Evolutionary conservation across 2,888 invertebrate species (phyloP).

Genomic region (Yponomeuta cagnagella): DNA sequence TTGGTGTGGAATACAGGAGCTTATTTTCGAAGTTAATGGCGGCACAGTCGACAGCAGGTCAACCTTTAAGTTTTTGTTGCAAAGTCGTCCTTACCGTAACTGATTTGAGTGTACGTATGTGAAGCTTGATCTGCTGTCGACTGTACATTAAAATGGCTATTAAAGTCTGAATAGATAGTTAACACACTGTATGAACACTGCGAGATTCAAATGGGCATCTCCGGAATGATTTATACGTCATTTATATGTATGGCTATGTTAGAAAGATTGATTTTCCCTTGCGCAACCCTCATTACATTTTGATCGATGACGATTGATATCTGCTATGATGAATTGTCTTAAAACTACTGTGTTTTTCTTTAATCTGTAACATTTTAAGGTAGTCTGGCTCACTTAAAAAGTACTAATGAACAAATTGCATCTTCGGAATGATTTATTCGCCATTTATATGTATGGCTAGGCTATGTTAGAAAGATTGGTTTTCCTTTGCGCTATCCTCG

Average conservation of each 20-base stretch:
- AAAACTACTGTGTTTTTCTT: not conserved
- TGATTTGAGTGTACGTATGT: too few species aligned
- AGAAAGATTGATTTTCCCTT: conserved; percentile 20
- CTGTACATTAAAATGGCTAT: too few species aligned
- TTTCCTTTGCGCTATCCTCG: conserved; percentile 13
- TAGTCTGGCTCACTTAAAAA: not conserved
- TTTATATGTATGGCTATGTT: conserved; percentile 24
- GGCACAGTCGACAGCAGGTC: too few species aligned
- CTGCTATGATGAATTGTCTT: conserved; percentile 14
- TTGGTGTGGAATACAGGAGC: too few species aligned
- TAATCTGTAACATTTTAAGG: not conserved
- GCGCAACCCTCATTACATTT: conserved; percentile 16
- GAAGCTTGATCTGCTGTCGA: too few species aligned
- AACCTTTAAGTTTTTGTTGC: too few species aligned
- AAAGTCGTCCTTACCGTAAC: too few species aligned
- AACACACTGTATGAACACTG: not conserved
- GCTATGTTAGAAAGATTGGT: conserved; percentile 19
- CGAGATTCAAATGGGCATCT: not conserved
- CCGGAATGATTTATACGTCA: conserved; percentile 20
- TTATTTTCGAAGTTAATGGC: too few species aligned
- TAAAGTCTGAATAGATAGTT: not conserved
- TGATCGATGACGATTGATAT: conserved; percentile 21
- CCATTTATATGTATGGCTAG: conserved; percentile 24
- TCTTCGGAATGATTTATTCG: conserved; percentile 20
- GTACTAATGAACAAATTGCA: conserved; percentile 5